These are phyloP conservation scores for Ricordea florida DNA, from an alignment of 92 coral and sea anemone species.

Conservation along the genomic window DNA sequence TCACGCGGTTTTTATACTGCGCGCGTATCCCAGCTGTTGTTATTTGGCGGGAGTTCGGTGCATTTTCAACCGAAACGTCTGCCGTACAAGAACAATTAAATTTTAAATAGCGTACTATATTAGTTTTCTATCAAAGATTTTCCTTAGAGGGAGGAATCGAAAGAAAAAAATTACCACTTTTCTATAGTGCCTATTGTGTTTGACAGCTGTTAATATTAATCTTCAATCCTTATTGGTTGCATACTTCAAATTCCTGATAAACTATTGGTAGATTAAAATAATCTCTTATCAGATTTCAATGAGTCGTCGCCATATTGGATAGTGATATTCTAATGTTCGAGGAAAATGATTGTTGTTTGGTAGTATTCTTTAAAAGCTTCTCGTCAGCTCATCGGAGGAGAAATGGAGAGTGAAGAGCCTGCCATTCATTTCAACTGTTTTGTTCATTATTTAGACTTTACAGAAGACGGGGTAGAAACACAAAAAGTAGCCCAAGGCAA, in stretches of 20 bases:
- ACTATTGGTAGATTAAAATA: slow-evolving; percentile 82
- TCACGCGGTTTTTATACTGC: too few species aligned
- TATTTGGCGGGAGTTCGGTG: too few species aligned
- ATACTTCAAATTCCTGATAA: slow-evolving; percentile 41
- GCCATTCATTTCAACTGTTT: slow-evolving; percentile 58
- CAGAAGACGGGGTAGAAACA: slow-evolving; percentile 72
- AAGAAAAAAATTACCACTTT: slow-evolving; percentile 12
- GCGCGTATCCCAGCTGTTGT: too few species aligned
- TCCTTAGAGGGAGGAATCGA: slow-evolving; percentile 54
- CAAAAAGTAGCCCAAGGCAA: slow-evolving; percentile 61
- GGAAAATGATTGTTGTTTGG: too few species aligned
- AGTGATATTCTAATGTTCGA: not conserved
- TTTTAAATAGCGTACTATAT: too few species aligned
- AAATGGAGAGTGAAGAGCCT: slow-evolving; percentile 49
- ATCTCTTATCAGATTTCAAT: slow-evolving; percentile 75
- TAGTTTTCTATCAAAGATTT: slow-evolving; percentile 1
- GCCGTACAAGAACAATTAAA: too few species aligned
- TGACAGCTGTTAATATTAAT: slow-evolving; percentile 78
- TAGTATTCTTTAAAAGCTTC: too few species aligned
- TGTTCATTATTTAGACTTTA: slow-evolving; percentile 71
- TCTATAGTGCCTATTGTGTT: too few species aligned
- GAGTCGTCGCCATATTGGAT: slow-evolving; percentile 72
- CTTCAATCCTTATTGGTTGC: slow-evolving; percentile 83
- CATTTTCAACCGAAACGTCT: too few species aligned
- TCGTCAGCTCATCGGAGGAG: too few species aligned